Percentiles rank a stretch among this genome's conserved stretches.
These are phyloP conservation scores for Notospermus geniculatus DNA, from an alignment of 1,140 invertebrate species.

Conservation along the genomic window DNA sequence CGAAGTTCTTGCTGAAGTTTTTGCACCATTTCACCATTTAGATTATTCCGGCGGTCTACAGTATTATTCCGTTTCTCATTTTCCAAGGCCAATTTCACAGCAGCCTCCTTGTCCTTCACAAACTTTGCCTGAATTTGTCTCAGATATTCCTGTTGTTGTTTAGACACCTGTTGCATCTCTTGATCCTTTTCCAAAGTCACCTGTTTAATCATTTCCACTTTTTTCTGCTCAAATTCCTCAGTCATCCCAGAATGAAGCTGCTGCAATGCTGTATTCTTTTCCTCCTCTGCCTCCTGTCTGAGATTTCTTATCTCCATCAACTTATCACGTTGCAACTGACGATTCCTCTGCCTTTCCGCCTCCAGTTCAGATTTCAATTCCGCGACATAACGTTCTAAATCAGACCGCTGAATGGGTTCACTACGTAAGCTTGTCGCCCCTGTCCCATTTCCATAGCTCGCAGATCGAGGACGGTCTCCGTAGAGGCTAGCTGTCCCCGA, in stretches of 20 bases:
- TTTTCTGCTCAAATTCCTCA: slow-evolving; percentile 10
- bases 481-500: too few species aligned
- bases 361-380: slow-evolving; percentile 18
- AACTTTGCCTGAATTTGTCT: slow-evolving; percentile 8
- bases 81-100: slow-evolving; percentile 10
- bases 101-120: slow-evolving; percentile 12
- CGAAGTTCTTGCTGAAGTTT: slow-evolving; percentile 17
- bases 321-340: slow-evolving; percentile 15
- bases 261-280: slow-evolving; percentile 11
- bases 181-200: slow-evolving; percentile 12
- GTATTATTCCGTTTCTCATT: slow-evolving; percentile 1
- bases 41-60: not conserved
- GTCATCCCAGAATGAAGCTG: not conserved
- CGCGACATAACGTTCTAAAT: slow-evolving; percentile 15
- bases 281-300: slow-evolving; percentile 3
- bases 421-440: too few species aligned
- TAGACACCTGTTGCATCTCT: slow-evolving; percentile 9
- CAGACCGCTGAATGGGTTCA: not conserved
- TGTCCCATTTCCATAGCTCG: too few species aligned
- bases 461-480: too few species aligned
- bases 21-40: slow-evolving; percentile 7
- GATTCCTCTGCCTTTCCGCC: slow-evolving; percentile 11
- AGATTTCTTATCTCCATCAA: slow-evolving; percentile 12
- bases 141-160: slow-evolving; percentile 11
- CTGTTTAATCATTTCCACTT: slow-evolving; percentile 2